phyloP scores from a whole-genome alignment of 2,888 invertebrate genomes.

The Hydrotaea cyrtoneurina region DNA sequence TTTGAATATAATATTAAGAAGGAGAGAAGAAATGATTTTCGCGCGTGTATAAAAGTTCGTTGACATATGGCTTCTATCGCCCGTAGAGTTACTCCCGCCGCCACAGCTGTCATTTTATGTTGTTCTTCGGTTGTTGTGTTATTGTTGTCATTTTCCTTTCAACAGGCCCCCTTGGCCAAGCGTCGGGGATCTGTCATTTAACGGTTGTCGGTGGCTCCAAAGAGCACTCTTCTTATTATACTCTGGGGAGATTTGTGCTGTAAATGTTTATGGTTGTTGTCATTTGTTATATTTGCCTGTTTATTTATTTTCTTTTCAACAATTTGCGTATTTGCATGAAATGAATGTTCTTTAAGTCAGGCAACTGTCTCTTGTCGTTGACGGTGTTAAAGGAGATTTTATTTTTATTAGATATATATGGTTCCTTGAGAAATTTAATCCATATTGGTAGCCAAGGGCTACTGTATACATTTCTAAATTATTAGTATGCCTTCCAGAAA shows the following conservation, averaged over 20 bases:
- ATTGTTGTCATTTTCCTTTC: not conserved
- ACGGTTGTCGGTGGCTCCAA: not conserved
- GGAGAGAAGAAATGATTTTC: not conserved
- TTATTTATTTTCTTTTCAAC: constrained; percentile 29
- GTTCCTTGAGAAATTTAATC: too few relatives aligned
- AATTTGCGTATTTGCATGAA: constrained; percentile 13
- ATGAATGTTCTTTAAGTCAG: constrained; percentile 11
- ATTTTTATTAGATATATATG: not conserved
- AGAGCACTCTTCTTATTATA: not conserved
- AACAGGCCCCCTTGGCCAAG: not conserved
- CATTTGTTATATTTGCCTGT: constrained; percentile 3
- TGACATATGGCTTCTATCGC: constrained; percentile 22
- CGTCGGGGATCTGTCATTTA: not conserved
- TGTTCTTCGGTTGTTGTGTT: too few relatives aligned
- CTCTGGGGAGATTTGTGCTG: not conserved
- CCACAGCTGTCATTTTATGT: not conserved
- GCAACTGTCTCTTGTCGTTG: not conserved
- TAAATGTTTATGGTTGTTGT: constrained; percentile 16
- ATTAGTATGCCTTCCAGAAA: too few relatives aligned
- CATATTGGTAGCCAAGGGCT: too few relatives aligned
- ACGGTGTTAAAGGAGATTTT: not conserved
- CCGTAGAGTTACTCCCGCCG: not conserved
- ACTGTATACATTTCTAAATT: too few relatives aligned
- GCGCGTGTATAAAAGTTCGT: constrained; percentile 13
- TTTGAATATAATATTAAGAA: not conserved